Evolutionary conservation across 2,888 invertebrate species (phyloP), one percentile per base, ranked within the genome.

Genomic region (Tetragonisca angustula): DNA sequence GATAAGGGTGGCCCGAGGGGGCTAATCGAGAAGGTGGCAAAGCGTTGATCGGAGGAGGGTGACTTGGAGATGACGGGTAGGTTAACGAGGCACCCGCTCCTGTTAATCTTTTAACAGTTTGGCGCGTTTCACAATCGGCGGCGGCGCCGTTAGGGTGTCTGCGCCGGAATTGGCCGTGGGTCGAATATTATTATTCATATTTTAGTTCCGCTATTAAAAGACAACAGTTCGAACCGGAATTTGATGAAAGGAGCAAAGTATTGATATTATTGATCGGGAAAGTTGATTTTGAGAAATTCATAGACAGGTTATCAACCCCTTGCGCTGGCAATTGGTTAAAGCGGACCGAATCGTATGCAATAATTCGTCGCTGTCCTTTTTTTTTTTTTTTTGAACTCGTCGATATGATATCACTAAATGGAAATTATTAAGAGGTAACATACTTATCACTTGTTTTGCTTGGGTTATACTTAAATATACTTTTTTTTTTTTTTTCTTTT

Each of bases 1-100:
- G 43, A 49, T 61, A 24, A 24, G 72, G 49, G 50, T 50, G 17
- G 17, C 2, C 9, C 4, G 27, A 11, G 21, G 32, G 27, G 73
- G 62, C 1, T 32, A 17, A 17, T 62, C 19, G 62, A 50, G 4
- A 50, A 50, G 72, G 49, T 73, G 61, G 62, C 17, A 4, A 50
- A 50, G 62, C 62, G 72, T 61, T 61, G 59, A 71, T 71, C 59
- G 59, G 72, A 49, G 59, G 72, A 49, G 59, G 49, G 61, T 72
- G 61, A 71, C n/a, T 43, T 62, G 9, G 27, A 21, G 50, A 21
- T 15, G 50, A 73, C 15, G 50, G 73, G 2, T 73, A 62, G n/a
- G 32, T 72, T 61, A 36, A 56, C n/a, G 15, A 21, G 61, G 19
- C 32, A 27, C 19, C 19, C 9, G 52, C 19, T 24, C 61, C 24